These are phyloP conservation scores for Lasioglossum oenotherae DNA, from an alignment of 2,888 invertebrate species.

Conservation along the genomic window DNA sequence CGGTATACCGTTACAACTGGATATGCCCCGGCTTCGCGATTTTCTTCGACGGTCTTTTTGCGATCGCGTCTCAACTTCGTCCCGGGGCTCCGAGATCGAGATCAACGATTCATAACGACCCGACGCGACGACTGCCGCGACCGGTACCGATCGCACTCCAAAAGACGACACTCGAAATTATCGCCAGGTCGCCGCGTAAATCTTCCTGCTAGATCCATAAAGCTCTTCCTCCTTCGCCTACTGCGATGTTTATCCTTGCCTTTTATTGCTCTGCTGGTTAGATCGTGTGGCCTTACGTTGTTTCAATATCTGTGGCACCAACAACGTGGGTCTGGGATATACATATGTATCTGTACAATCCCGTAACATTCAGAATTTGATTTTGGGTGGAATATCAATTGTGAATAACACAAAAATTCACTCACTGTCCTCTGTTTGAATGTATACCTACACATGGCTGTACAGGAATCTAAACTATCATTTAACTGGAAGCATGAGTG, in stretches of 20 bases:
- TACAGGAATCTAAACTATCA: neutral
- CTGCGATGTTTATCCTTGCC: neutral
- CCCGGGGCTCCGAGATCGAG: conserved; percentile 39
- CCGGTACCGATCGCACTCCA: neutral
- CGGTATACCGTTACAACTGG: conserved; percentile 69
- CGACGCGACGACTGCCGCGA: neutral
- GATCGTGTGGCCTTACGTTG: neutral
- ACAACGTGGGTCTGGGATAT: neutral
- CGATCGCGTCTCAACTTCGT: conserved; percentile 37
- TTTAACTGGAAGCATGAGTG: neutral
- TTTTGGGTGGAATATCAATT: no score
- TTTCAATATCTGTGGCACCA: neutral
- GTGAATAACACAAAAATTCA: no score
- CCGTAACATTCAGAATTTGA: no score
- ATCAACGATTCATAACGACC: conserved; percentile 53
- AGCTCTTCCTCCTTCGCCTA: neutral
- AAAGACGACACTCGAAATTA: neutral
- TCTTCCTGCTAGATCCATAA: neutral
- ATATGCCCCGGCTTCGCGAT: conserved; percentile 62
- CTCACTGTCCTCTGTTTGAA: no score
- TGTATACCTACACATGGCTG: neutral
- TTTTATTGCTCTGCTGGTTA: neutral
- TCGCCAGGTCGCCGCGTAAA: neutral
- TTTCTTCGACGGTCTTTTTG: conserved; percentile 67
- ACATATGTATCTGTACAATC: no score